Evolutionary conservation across 2,113 vertebrate species (phyloP).

Genomic region (Puntigrus tetrazona): DNA sequence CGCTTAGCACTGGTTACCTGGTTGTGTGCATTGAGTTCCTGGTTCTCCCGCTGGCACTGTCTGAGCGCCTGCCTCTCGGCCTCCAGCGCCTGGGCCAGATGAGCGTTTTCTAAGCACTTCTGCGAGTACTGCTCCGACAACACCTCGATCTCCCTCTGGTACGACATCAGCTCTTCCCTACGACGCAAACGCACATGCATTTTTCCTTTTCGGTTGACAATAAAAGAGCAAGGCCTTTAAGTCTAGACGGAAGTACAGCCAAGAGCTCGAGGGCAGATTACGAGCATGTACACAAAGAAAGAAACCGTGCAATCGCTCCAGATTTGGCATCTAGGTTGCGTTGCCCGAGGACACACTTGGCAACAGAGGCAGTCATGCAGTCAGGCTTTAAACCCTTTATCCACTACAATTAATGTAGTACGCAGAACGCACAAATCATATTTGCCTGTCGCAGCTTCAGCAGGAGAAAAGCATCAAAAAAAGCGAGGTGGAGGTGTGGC

Average conservation of each 20-base stretch:
- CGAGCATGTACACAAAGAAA: slow-evolving; percentile 21
- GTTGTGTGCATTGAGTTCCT: slow-evolving; percentile 84
- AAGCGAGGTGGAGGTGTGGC: neutral
- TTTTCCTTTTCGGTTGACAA: neutral
- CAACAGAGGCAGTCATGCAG: slow-evolving; percentile 38
- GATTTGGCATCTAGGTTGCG: slow-evolving; percentile 30
- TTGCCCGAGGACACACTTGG: slow-evolving; percentile 23
- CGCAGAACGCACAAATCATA: slow-evolving; percentile 26
- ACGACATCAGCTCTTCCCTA: slow-evolving; percentile 81
- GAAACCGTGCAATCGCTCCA: slow-evolving; percentile 12
- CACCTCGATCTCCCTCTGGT: slow-evolving; percentile 81
- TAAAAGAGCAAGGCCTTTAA: neutral
- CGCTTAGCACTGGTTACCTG: slow-evolving; percentile 70
- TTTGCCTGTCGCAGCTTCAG: neutral
- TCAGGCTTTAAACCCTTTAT: slow-evolving; percentile 37
- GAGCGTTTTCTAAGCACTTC: slow-evolving; percentile 83
- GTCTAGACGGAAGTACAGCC: slow-evolving; percentile 48
- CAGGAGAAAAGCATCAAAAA: neutral
- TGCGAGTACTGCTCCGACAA: slow-evolving; percentile 84
- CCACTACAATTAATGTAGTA: slow-evolving; percentile 36
- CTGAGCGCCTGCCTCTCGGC: slow-evolving; percentile 81
- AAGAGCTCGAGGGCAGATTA: slow-evolving; percentile 42
- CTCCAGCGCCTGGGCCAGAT: slow-evolving; percentile 81
- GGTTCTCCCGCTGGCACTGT: slow-evolving; percentile 83
- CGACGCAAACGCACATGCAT: slow-evolving; percentile 31